These are phyloP conservation scores for Crossocerus cetratus DNA, from an alignment of 2,888 invertebrate genomes.

Conservation along the genomic window DNA sequence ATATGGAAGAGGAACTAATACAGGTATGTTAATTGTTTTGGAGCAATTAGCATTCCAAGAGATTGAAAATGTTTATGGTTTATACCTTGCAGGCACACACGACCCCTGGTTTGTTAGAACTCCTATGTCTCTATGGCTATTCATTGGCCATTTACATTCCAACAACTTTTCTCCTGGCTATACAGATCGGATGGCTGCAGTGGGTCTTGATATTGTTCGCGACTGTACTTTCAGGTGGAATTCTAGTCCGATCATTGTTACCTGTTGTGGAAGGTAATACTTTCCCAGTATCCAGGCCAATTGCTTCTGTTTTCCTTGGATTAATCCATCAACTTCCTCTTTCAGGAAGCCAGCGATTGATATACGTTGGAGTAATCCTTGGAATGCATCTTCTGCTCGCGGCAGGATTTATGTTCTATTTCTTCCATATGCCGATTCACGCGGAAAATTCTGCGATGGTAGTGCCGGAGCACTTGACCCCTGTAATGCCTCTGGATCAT, in stretches of 20 bases:
- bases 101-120: slow-evolving; percentile 86
- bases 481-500: too few species aligned
- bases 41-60: too few species aligned
- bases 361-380: slow-evolving; percentile 83
- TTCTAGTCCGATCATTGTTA: slow-evolving; percentile 89
- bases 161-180: slow-evolving; percentile 94
- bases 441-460: too few species aligned
- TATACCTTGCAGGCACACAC: slow-evolving; percentile 75
- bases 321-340: slow-evolving; percentile 23
- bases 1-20: slow-evolving; percentile 82
- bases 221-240: slow-evolving; percentile 90
- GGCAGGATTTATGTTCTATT: slow-evolving; percentile 90
- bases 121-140: slow-evolving; percentile 97
- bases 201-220: slow-evolving; percentile 92
- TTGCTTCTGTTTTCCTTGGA: not conserved
- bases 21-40: slow-evolving; percentile 74
- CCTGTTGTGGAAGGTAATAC: slow-evolving; percentile 82
- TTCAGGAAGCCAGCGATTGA: slow-evolving; percentile 80
- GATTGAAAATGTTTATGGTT: too few species aligned
- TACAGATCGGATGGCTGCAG: slow-evolving; percentile 89
- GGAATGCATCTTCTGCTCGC: slow-evolving; percentile 90
- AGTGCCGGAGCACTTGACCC: too few species aligned
- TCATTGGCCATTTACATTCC: slow-evolving; percentile 96
- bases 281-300: too few species aligned
- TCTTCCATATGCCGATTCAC: slow-evolving; percentile 84